Evolutionary conservation across 37 sponge, comb jelly and placozoan genomes (phyloP).

Genomic region (Diacarnus erythraeanus): DNA sequence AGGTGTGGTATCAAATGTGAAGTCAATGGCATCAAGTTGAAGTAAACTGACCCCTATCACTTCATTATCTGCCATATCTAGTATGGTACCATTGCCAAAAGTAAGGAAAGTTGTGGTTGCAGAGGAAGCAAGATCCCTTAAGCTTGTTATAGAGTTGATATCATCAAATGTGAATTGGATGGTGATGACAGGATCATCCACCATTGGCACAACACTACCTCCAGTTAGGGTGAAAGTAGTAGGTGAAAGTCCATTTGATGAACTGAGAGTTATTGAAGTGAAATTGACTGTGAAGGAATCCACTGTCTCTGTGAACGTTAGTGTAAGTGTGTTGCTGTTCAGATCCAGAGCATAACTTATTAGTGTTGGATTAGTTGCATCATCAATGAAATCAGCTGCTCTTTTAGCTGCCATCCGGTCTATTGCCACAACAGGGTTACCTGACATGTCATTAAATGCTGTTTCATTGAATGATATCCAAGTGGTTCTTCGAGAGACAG

Average conservation of each 20-base stretch:
- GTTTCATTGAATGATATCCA: slow-evolving; percentile 56
- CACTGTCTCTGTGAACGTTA: slow-evolving; percentile 84
- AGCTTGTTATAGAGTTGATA: slow-evolving; percentile 63
- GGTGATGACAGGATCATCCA: slow-evolving; percentile 34
- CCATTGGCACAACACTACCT: slow-evolving; percentile 48
- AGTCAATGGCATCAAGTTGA: neutral
- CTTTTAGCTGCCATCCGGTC: slow-evolving; percentile 35
- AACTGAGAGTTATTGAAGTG: slow-evolving; percentile 50
- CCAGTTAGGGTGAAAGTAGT: slow-evolving; percentile 56
- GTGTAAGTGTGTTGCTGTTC: slow-evolving; percentile 46
- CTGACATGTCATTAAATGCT: slow-evolving; percentile 68
- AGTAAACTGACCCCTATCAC: slow-evolving; percentile 13
- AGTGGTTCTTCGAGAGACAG: slow-evolving; percentile 45
- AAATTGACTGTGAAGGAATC: slow-evolving; percentile 45
- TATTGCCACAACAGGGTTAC: slow-evolving; percentile 55
- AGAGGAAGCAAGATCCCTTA: slow-evolving; percentile 25
- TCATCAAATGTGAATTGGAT: slow-evolving; percentile 71
- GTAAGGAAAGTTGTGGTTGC: slow-evolving; percentile 53
- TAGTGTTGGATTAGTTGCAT: slow-evolving; percentile 59
- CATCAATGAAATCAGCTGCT: slow-evolving; percentile 41
- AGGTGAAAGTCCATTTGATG: slow-evolving; percentile 22
- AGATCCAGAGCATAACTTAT: slow-evolving; percentile 59
- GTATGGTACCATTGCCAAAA: slow-evolving; percentile 47
- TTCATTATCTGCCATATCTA: slow-evolving; percentile 66
- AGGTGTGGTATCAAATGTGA: slow-evolving; percentile 46